phyloP scores from a whole-genome alignment of 2,888 invertebrate genomes.

The Dryococelus australis region DNA sequence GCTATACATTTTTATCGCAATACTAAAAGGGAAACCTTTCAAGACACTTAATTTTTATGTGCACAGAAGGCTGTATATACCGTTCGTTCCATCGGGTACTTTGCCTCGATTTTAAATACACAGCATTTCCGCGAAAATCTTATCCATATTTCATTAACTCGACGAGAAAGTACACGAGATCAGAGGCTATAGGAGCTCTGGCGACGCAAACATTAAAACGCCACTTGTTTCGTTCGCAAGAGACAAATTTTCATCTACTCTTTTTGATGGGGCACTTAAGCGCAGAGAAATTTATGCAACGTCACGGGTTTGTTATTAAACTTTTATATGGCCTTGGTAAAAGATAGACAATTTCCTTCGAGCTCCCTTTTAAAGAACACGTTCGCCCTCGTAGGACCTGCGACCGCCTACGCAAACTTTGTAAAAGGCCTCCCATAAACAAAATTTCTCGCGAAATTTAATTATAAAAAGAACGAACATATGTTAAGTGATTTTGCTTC shows the following conservation, averaged over 20 bases:
- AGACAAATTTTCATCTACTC: slow-evolving; percentile 3
- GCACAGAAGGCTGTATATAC: not conserved
- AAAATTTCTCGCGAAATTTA: not conserved
- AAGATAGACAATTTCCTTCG: not conserved
- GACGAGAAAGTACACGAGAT: not conserved
- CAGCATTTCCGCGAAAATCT: not conserved
- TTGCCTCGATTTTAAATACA: not conserved
- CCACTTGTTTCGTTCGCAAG: not conserved
- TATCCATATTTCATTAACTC: not conserved
- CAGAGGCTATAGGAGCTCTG: not conserved
- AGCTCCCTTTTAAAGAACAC: not conserved
- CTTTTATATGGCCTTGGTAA: not conserved
- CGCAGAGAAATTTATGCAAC: not conserved
- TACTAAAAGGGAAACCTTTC: not conserved
- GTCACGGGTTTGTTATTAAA: slow-evolving; percentile 16
- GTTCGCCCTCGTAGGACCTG: not conserved
- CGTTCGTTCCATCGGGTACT: not conserved
- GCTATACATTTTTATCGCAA: not conserved
- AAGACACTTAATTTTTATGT: not conserved
- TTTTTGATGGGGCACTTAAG: not conserved
- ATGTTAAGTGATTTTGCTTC: not conserved
- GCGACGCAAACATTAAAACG: not conserved
- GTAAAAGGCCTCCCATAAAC: not conserved
- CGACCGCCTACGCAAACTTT: not conserved
- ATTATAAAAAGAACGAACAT: not conserved